Evolutionary conservation across 2,113 vertebrate species (phyloP).

Genomic region (Pangasianodon hypophthalmus): DNA sequence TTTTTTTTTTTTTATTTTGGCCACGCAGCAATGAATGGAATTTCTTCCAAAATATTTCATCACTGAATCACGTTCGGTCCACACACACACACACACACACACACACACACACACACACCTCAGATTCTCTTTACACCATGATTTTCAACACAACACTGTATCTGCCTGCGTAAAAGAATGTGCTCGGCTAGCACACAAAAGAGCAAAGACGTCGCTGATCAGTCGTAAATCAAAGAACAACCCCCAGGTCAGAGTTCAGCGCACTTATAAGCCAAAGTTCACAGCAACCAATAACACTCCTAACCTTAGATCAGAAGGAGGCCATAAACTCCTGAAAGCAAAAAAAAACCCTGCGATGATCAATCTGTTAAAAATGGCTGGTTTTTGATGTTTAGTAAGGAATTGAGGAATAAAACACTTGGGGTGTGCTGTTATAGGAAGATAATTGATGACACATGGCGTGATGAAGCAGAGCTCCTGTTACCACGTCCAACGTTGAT

Average conservation of each 20-base stretch:
- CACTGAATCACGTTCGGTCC: background rate
- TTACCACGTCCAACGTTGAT: background rate
- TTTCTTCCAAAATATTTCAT: background rate
- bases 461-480: background rate
- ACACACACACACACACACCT: background rate
- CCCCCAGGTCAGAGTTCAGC: constrained; percentile 46
- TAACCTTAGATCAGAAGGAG: constrained; percentile 12
- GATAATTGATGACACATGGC: background rate
- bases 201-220: constrained; percentile 25
- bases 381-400: background rate
- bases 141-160: background rate
- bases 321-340: constrained; percentile 23
- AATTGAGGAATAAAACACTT: background rate
- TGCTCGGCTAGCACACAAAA: background rate
- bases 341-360: background rate
- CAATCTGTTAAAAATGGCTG: background rate
- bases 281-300: constrained; percentile 43
- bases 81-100: constrained; percentile 1
- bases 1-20: background rate
- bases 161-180: background rate
- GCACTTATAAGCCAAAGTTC: constrained; percentile 50
- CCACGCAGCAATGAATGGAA: background rate
- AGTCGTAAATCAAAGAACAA: constrained; percentile 47
- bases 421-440: background rate
- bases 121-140: background rate